Conservation (phyloP, 1,140 invertebrate species). For the Tachypleus tridentatus region DNA sequence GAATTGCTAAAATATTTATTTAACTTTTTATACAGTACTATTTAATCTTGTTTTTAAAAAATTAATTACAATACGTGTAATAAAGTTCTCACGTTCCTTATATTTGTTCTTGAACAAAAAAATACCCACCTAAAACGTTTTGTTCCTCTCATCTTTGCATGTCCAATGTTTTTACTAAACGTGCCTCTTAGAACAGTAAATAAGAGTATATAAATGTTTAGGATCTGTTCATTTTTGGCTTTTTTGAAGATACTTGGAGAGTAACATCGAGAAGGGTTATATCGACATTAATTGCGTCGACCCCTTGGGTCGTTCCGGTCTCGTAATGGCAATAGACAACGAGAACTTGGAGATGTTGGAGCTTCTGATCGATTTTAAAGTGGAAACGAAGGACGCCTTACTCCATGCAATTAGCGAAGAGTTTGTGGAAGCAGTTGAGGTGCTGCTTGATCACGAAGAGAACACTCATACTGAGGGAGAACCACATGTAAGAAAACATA, state of each 20-base stretch:
- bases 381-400: slow-evolving; percentile 84
- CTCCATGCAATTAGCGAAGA: slow-evolving; percentile 95
- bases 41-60: too few relatives aligned
- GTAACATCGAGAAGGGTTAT: slow-evolving; percentile 33
- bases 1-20: too few relatives aligned
- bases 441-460: slow-evolving; percentile 88
- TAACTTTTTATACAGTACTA: too few relatives aligned
- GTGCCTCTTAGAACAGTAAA: too few relatives aligned
- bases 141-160: too few relatives aligned
- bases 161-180: too few relatives aligned
- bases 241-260: slow-evolving; percentile 29
- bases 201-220: too few relatives aligned
- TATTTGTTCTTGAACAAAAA: too few relatives aligned
- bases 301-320: slow-evolving; percentile 77
- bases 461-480: slow-evolving; percentile 59
- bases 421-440: slow-evolving; percentile 95
- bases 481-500: slow-evolving; percentile 53
- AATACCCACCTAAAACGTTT: too few relatives aligned
- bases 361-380: slow-evolving; percentile 68
- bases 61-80: too few relatives aligned
- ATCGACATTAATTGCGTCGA: slow-evolving; percentile 96
- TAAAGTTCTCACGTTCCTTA: too few relatives aligned
- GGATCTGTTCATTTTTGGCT: neutral
- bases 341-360: slow-evolving; percentile 99
- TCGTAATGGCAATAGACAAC: slow-evolving; percentile 96